Evolutionary conservation across 2,888 invertebrate species (phyloP).

Genomic region (Drosophila mayaguana): DNA sequence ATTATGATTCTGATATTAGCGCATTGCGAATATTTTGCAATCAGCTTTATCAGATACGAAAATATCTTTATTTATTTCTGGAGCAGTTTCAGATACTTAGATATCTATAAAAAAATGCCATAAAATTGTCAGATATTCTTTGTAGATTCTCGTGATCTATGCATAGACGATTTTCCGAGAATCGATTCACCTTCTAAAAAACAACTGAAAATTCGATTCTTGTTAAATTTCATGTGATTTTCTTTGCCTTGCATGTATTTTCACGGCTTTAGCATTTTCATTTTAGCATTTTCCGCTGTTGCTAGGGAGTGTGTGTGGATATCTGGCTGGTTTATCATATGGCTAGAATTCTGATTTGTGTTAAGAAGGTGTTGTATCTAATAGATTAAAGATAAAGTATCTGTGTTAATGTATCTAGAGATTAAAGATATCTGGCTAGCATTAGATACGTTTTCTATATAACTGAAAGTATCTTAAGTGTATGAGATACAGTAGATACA

Average conservation of each 20-base stretch:
- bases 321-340: background rate
- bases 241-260: slow-evolving; percentile 37
- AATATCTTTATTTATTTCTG: slow-evolving; percentile 17
- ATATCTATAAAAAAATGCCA: background rate
- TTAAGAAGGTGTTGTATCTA: background rate
- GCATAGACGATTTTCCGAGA: slow-evolving; percentile 33
- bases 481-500: no score
- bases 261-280: slow-evolving; percentile 33
- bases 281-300: slow-evolving; percentile 6
- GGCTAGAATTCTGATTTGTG: background rate
- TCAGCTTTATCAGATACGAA: slow-evolving; percentile 5
- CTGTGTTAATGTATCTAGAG: background rate
- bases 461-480: no score
- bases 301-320: slow-evolving; percentile 19
- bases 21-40: slow-evolving; percentile 11
- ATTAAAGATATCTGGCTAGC: background rate
- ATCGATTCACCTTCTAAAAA: slow-evolving; percentile 20
- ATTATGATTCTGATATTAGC: slow-evolving; percentile 24
- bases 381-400: background rate
- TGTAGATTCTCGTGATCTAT: slow-evolving; percentile 32
- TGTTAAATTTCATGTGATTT: slow-evolving; percentile 54
- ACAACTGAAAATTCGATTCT: slow-evolving; percentile 48
- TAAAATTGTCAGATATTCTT: background rate
- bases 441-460: background rate
- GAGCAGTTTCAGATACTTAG: slow-evolving; percentile 3